Conservation (phyloP, 2,888 invertebrate genomes). For the Tortricodes alternella region DNA sequence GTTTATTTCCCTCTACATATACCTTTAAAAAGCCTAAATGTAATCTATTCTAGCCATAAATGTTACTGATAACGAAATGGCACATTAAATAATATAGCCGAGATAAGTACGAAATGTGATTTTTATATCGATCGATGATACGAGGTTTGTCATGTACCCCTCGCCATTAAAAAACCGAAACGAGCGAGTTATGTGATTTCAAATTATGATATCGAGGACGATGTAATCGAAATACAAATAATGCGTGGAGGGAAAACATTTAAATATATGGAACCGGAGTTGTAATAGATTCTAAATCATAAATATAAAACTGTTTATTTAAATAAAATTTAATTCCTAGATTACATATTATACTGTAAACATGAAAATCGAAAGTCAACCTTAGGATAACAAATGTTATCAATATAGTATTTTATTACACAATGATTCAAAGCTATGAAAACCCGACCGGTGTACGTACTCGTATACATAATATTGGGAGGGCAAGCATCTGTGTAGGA, state of each 20-base stretch:
- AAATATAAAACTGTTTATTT: not conserved
- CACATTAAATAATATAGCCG: slow-evolving; percentile 79
- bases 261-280: not conserved
- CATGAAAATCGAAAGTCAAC: slow-evolving; percentile 32
- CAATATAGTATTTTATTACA: slow-evolving; percentile 51
- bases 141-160: slow-evolving; percentile 59
- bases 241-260: slow-evolving; percentile 12
- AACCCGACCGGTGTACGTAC: slow-evolving; percentile 63
- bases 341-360: not conserved
- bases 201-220: slow-evolving; percentile 58
- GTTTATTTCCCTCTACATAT: slow-evolving; percentile 1
- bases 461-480: slow-evolving; percentile 63
- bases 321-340: too few relatives aligned
- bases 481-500: slow-evolving; percentile 78
- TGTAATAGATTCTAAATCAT: slow-evolving; percentile 4
- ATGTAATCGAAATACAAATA: slow-evolving; percentile 37
- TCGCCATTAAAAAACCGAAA: slow-evolving; percentile 64
- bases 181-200: slow-evolving; percentile 64
- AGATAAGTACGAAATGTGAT: slow-evolving; percentile 79
- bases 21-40: slow-evolving; percentile 41
- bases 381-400: slow-evolving; percentile 25
- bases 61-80: slow-evolving; percentile 78
- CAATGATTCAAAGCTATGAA: slow-evolving; percentile 70
- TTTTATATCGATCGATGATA: slow-evolving; percentile 73
- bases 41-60: slow-evolving; percentile 65